Conservation (phyloP, 2,888 invertebrate species). For the Leucophenga montana region DNA sequence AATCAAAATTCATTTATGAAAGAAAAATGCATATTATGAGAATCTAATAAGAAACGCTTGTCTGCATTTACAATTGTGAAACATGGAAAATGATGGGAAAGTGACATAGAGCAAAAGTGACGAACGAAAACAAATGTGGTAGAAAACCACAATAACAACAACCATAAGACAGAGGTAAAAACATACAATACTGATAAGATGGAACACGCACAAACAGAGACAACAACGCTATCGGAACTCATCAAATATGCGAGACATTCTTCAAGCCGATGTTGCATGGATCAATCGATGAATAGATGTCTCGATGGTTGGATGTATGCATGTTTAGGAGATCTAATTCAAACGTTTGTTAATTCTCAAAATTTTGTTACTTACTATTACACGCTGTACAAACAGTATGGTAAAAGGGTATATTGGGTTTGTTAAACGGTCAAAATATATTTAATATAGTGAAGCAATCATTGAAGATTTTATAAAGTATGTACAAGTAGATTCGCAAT, state of each 20-base stretch:
- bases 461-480: too few relatives aligned
- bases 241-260: slow-evolving; percentile 58
- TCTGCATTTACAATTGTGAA: background rate
- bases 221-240: slow-evolving; percentile 55
- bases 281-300: slow-evolving; percentile 34
- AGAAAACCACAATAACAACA: slow-evolving; percentile 10
- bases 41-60: background rate
- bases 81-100: slow-evolving; percentile 6
- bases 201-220: slow-evolving; percentile 31
- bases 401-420: too few relatives aligned
- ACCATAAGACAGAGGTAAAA: slow-evolving; percentile 33
- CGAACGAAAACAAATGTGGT: background rate
- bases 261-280: slow-evolving; percentile 43
- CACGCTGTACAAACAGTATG: too few relatives aligned
- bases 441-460: too few relatives aligned
- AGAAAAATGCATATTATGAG: background rate
- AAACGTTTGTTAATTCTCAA: too few relatives aligned
- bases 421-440: too few relatives aligned
- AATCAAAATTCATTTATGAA: too few relatives aligned
- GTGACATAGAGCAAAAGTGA: background rate
- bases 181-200: slow-evolving; percentile 54
- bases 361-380: too few relatives aligned
- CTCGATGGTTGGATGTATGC: background rate
- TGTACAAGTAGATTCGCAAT: too few relatives aligned
- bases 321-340: too few relatives aligned